Conservation (phyloP, 2,888 invertebrate species). For the Branchipolynoe longqiensis region DNA sequence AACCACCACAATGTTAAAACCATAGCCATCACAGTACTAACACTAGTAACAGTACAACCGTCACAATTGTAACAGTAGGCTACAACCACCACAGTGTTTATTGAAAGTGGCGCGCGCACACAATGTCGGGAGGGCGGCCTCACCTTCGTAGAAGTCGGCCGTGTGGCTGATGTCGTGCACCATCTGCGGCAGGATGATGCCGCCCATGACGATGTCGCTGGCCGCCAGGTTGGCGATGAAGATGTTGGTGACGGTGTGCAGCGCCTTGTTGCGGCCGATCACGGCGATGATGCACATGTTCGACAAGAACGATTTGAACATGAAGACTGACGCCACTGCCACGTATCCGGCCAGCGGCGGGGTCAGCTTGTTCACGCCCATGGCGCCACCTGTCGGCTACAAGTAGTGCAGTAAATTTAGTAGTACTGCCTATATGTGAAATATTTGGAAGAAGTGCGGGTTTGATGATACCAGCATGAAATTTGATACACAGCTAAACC, state of each 20-base stretch:
- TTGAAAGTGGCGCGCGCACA: constrained; percentile 58
- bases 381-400: too few relatives aligned
- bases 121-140: neutral
- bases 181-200: constrained; percentile 73
- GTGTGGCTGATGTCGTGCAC: constrained; percentile 75
- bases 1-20: too few relatives aligned
- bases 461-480: too few relatives aligned
- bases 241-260: constrained; percentile 73
- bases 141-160: constrained; percentile 73
- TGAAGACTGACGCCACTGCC: constrained; percentile 20
- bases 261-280: constrained; percentile 67
- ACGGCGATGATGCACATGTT: constrained; percentile 69
- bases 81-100: too few relatives aligned
- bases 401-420: too few relatives aligned
- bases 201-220: constrained; percentile 74
- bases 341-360: neutral
- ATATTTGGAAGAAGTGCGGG: too few relatives aligned
- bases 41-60: too few relatives aligned
- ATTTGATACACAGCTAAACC: too few relatives aligned
- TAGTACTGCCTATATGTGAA: too few relatives aligned
- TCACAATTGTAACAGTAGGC: too few relatives aligned
- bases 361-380: neutral
- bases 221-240: constrained; percentile 74
- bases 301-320: constrained; percentile 67
- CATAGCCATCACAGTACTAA: too few relatives aligned